Conservation (phyloP, 2,797 vertebrate genomes). For the Staurois parvus region DNA sequence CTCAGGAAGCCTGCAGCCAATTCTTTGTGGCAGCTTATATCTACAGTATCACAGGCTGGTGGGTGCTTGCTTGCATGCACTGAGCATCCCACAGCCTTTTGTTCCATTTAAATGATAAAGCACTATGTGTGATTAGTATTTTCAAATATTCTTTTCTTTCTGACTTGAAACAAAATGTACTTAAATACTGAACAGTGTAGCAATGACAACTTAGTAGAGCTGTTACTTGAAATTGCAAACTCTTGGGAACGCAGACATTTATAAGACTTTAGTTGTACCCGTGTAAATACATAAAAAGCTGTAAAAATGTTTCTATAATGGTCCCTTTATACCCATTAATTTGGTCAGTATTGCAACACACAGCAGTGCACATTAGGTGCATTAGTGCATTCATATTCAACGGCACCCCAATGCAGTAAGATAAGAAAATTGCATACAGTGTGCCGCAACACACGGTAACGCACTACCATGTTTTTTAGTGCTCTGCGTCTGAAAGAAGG, state of each 20-base stretch:
- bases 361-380: too few relatives aligned
- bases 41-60: neutral
- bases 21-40: neutral
- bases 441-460: too few relatives aligned
- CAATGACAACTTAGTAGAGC: neutral
- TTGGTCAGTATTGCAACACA: too few relatives aligned
- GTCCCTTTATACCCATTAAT: too few relatives aligned
- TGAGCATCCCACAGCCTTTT: neutral
- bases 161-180: neutral
- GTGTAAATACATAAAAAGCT: too few relatives aligned
- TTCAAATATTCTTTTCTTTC: neutral
- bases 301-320: too few relatives aligned
- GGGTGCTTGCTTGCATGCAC: neutral
- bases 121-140: neutral
- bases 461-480: too few relatives aligned
- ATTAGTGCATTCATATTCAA: too few relatives aligned
- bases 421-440: too few relatives aligned
- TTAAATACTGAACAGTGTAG: neutral
- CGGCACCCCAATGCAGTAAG: too few relatives aligned
- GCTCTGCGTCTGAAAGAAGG: too few relatives aligned
- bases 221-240: neutral
- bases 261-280: neutral
- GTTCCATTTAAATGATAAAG: neutral
- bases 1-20: neutral
- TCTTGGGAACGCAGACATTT: too few relatives aligned